These are phyloP conservation scores for Hipparchia semele DNA, from an alignment of 2,888 invertebrate genomes.

Conservation along the genomic window DNA sequence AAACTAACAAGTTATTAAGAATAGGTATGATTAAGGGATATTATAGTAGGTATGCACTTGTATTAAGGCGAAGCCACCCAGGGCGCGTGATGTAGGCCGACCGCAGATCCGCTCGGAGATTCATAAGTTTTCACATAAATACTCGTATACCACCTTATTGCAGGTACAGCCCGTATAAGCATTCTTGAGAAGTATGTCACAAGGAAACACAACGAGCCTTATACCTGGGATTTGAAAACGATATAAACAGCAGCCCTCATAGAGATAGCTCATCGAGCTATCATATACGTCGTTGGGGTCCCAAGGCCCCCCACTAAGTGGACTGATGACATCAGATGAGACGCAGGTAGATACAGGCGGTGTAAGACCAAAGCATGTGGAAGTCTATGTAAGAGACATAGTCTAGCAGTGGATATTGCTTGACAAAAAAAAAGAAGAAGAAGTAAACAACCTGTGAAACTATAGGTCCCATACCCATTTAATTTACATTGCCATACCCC, in stretches of 20 bases:
- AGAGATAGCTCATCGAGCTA: too few species aligned
- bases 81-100: constrained; percentile 45
- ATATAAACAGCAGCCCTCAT: not conserved
- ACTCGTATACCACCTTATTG: constrained; percentile 3
- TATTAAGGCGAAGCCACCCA: constrained; percentile 51
- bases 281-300: too few species aligned
- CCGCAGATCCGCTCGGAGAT: constrained; percentile 41
- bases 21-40: constrained; percentile 12
- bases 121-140: constrained; percentile 34
- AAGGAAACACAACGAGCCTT: constrained; percentile 17
- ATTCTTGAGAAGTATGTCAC: constrained; percentile 34
- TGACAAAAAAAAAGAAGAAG: too few species aligned
- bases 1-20: constrained; percentile 46
- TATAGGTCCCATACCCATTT: too few species aligned
- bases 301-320: too few species aligned
- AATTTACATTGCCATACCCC: too few species aligned
- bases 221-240: not conserved
- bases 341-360: too few species aligned
- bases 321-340: too few species aligned
- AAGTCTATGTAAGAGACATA: too few species aligned
- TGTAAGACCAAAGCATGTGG: too few species aligned
- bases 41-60: constrained; percentile 47
- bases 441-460: too few species aligned
- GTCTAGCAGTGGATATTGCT: too few species aligned
- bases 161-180: constrained; percentile 5